Base-by-base conservation (phyloP, 2,113 vertebrate genomes). In the Cettia cetti region DNA sequence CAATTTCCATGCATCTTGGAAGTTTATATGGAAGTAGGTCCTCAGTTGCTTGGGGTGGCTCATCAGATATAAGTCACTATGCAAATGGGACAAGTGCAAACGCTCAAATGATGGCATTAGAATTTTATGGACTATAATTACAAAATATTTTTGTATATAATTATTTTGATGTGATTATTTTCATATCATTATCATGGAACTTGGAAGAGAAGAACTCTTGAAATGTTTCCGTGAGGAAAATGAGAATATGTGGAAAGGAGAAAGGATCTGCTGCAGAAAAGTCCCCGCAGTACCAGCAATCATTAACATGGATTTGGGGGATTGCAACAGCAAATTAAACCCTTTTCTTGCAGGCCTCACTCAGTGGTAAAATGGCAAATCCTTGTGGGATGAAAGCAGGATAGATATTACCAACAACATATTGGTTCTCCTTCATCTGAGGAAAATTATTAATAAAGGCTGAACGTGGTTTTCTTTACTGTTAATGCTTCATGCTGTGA, bases 11-110 rank as follows among this genome's bases (percentile, higher is more conserved):
- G 39, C 10, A 3, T 28, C 44, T 69, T 82, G 22, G 54, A 82
- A 80, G 61, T 88, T 95, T 60, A 40, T 90, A 76, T 88, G 82
- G 82, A 95, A 95, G 75, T 76, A 96, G 79, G 88, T 65, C 86
- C 75, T 53, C 57, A 10, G 14, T 94, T 23, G 79, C 90, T 95
- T 24, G 75, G 72, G 90, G 90, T 85, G 61, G n/a, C 53, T 88
- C 65, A 82, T 85, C 40, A 93, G 61, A 85, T 52, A 19, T 13
- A 95, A 94, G 88, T 26, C 82, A 79, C 22, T 44, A 93, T 72
- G 88, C 75, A 90, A 93, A 96, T 79, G 49, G 66, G 69, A 50
- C 50, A 45, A 85, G 19, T 40, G 45, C 45, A 69, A 90, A 57
- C 10, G 12, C 57, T 88, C 28, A 44, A 61, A 79, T 61, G 39